These are phyloP conservation scores for Chelonus formosanus DNA, from an alignment of 2,888 invertebrate species.

Conservation along the genomic window DNA sequence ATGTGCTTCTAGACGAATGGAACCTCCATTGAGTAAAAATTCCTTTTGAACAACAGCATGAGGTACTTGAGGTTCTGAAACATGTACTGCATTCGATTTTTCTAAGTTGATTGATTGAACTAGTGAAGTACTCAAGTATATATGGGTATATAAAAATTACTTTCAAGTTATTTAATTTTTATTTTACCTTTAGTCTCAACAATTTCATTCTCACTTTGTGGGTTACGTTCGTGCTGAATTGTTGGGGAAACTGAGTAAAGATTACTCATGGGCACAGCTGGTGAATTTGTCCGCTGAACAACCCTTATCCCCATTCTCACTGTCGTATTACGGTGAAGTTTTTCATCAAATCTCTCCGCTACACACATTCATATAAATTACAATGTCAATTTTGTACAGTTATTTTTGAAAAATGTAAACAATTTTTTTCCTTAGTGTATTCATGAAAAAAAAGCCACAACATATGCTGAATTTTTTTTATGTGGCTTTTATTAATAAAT, in stretches of 20 bases:
- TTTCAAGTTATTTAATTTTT: constrained; percentile 27
- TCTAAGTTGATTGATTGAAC: not conserved
- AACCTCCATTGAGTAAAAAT: constrained; percentile 86
- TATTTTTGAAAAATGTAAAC: too few species aligned
- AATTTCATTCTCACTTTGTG: constrained; percentile 47
- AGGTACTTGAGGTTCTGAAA: constrained; percentile 70
- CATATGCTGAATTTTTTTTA: too few species aligned
- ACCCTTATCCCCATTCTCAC: constrained; percentile 89
- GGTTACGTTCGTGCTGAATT: constrained; percentile 33
- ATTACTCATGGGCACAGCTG: constrained; percentile 50
- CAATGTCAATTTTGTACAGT: not conserved
- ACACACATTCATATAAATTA: constrained; percentile 35
- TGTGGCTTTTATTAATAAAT: too few species aligned
- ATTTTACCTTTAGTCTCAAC: constrained; percentile 45
- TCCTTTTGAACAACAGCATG: constrained; percentile 80
- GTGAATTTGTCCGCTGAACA: constrained; percentile 70
- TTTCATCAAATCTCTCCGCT: constrained; percentile 88
- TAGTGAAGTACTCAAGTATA: too few species aligned
- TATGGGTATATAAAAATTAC: too few species aligned
- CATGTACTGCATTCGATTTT: not conserved
- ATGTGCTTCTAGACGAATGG: constrained; percentile 80
- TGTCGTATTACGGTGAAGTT: constrained; percentile 79
- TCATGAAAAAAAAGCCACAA: too few species aligned
- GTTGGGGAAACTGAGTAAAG: constrained; percentile 48
- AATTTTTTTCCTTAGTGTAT: too few species aligned